Percentiles rank a stretch among this genome's conserved stretches.
Conservation (phyloP, 53 echinoderm and acorn worm species). For the Echinometra lucunter region DNA sequence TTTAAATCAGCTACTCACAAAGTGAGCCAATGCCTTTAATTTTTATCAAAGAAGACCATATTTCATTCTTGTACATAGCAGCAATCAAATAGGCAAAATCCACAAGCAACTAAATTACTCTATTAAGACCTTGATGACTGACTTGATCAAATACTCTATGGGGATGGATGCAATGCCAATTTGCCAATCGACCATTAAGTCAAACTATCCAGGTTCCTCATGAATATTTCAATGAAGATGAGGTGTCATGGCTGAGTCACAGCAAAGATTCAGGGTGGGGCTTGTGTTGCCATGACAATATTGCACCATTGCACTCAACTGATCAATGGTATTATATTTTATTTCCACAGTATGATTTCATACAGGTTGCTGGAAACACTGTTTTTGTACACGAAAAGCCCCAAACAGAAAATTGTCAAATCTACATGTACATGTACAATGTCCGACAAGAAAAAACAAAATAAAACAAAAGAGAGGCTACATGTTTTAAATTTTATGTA, state of each 20-base stretch:
- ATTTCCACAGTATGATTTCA: too few species aligned
- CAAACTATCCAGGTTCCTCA: neutral
- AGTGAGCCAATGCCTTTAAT: too few species aligned
- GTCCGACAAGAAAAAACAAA: too few species aligned
- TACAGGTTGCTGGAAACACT: too few species aligned
- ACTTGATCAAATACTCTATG: neutral
- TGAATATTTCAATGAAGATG: neutral
- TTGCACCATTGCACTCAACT: neutral
- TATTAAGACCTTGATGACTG: neutral
- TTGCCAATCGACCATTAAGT: neutral
- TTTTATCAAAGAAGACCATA: too few species aligned
- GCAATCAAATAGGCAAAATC: neutral
- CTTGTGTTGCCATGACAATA: neutral
- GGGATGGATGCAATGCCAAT: neutral
- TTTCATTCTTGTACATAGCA: too few species aligned
- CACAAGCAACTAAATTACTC: neutral
- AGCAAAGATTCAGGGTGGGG: neutral
- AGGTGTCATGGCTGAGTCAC: conserved; percentile 32
- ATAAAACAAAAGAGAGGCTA: too few species aligned
- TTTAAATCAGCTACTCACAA: too few species aligned
- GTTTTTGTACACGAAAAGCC: too few species aligned
- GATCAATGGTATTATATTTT: neutral
- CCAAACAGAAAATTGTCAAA: neutral
- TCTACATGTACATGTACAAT: neutral
- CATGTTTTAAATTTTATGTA: too few species aligned